Evolutionary conservation across 2,797 vertebrate species (phyloP).

Genomic region (Lerista edwardsae): DNA sequence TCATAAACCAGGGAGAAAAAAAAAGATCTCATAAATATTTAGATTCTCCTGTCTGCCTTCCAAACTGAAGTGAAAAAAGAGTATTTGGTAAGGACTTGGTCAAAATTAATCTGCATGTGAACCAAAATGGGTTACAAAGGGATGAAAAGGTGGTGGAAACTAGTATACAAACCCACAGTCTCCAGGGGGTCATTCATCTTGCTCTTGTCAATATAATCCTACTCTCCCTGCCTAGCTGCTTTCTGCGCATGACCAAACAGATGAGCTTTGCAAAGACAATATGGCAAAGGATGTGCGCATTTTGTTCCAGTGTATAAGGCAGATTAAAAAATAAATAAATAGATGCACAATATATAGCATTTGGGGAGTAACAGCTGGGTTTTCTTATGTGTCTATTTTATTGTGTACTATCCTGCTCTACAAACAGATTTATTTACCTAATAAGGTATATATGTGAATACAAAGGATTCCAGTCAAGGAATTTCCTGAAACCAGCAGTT

Average conservation of each 20-base stretch:
- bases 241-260: conserved; percentile 75
- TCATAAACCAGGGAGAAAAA: conserved; percentile 74
- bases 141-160: conserved; percentile 85
- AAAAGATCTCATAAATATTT: conserved; percentile 82
- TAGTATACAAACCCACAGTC: conserved; percentile 80
- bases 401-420: not conserved
- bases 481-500: conserved; percentile 42
- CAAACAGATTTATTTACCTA: not conserved
- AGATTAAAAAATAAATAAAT: not conserved
- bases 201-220: conserved; percentile 75
- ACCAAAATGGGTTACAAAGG: conserved; percentile 78
- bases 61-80: conserved; percentile 64
- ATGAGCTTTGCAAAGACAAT: conserved; percentile 52
- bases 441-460: not conserved
- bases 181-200: conserved; percentile 83
- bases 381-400: conserved; percentile 16
- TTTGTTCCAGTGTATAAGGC: conserved; percentile 15
- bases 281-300: conserved; percentile 44
- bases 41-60: conserved; percentile 73
- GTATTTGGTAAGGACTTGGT: conserved; percentile 74
- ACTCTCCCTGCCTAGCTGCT: conserved; percentile 60
- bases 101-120: conserved; percentile 87
- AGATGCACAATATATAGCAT: conserved; percentile 38
- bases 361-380: not conserved
- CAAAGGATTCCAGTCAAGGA: not conserved